Percentiles rank a stretch among this genome's conserved stretches.
Conservation (phyloP, 2,113 vertebrate species). For the Lophius piscatorius region DNA sequence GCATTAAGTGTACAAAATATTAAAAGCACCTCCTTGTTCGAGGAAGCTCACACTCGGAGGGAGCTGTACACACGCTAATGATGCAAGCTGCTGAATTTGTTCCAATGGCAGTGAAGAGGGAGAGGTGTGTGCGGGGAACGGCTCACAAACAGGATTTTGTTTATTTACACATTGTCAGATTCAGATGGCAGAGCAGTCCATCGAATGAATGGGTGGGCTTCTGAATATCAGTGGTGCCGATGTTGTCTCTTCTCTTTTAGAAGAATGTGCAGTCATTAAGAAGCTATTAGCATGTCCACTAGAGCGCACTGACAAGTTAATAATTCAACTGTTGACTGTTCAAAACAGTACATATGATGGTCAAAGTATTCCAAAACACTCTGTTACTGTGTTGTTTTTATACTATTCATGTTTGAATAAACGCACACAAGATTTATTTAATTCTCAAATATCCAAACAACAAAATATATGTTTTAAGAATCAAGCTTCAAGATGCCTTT, state of each 20-base stretch:
- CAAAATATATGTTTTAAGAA: too few species aligned
- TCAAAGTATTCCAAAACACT: too few species aligned
- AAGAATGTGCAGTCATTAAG: too few species aligned
- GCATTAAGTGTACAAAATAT: conserved; percentile 67
- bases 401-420: too few species aligned
- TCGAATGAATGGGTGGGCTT: background rate
- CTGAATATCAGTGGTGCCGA: background rate
- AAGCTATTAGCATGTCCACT: background rate
- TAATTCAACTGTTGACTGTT: background rate
- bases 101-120: background rate
- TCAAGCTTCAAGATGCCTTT: too few species aligned
- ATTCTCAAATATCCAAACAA: background rate
- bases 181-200: too few species aligned
- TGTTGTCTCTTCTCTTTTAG: too few species aligned
- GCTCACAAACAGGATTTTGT: background rate
- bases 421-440: too few species aligned
- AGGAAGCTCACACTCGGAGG: background rate
- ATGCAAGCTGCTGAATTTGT: conserved; percentile 1
- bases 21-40: conserved; percentile 42
- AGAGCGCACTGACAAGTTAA: conserved; percentile 3
- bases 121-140: background rate
- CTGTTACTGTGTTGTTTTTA: too few species aligned
- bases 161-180: background rate
- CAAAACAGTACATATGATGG: too few species aligned
- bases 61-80: conserved; percentile 9